phyloP scores from a whole-genome alignment of 2,113 vertebrate species.

The Camarhynchus parvulus region DNA sequence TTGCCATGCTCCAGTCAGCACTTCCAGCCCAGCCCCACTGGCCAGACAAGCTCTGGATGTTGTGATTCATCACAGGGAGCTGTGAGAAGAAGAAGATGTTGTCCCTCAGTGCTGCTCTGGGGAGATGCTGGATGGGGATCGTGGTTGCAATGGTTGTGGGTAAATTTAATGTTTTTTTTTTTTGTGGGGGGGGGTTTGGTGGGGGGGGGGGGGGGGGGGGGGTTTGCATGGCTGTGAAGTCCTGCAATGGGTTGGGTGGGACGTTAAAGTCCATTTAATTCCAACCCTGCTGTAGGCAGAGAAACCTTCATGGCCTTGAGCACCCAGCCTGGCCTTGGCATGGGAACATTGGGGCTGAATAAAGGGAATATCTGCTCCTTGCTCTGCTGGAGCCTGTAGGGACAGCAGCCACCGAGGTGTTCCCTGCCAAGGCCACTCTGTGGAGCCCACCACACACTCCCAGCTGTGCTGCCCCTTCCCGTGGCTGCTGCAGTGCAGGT shows the following conservation, averaged over 20 bases:
- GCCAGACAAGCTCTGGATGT: background rate
- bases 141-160: too few species aligned
- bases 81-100: background rate
- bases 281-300: background rate
- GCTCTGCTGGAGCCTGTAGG: background rate
- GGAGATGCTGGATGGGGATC: background rate
- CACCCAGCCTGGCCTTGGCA: background rate
- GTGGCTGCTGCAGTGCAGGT: accelerated
- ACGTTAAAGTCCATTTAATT: background rate
- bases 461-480: background rate
- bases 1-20: background rate
- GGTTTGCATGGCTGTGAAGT: background rate
- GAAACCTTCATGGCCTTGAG: background rate
- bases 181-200: too few species aligned
- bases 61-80: background rate
- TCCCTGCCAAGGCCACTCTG: background rate
- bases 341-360: accelerated
- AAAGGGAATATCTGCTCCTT: background rate
- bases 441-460: background rate
- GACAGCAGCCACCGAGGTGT: background rate
- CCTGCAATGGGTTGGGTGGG: background rate
- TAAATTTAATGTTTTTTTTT: too few species aligned
- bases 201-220: too few species aligned
- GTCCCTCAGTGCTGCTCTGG: background rate
- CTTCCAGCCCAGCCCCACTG: background rate